Evolutionary conservation across 2,113 vertebrate species (phyloP), one percentile per base, ranked within the genome.

Genomic region (Crotalus viridis): DNA sequence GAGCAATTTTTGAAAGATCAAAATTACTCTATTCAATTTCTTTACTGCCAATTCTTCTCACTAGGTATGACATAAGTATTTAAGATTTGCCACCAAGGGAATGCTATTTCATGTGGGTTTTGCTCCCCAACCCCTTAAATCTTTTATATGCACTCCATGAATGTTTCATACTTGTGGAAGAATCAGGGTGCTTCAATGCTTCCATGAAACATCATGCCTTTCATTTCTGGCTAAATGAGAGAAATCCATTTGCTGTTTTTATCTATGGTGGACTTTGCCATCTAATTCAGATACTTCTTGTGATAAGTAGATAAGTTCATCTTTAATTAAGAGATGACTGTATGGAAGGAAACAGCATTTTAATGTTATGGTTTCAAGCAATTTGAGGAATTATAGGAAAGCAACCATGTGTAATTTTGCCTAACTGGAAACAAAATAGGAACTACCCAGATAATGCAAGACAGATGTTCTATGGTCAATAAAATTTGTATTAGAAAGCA

Each of bases 51-150:
- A 21, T 39, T 51, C 26, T 61, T 5, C n/a, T 91, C 28, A 81
- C 10, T 4, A 3, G 28, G 88, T 0, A 0, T 89, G 0, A 0
- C 0, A 57, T 81, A 55, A 91, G 46, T 0, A 39, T 24, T 89
- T 33, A 61, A 90, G 39, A 5, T 89, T 56, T 56, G 88, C 21
- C 39, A 10, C 51, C 21, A 56, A 89, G 46, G 10, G 43, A 69
- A 13, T 1, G 7, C 22, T 56, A 59, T 24, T 59, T 24, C 17
- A 43, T 24, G 22, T 43, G 3, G 3, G 46, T 48, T 48, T 26
- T 69, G 15, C 4, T 28, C 26, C 46, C 15, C 15, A 69, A 9
- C 26, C 24, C 7, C 59, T 22, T 21, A 55, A 12, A 15, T 48
- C 26, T n/a, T 90, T n/a, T 61, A 52, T 28, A 90, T 90, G 59